phyloP scores from a whole-genome alignment of 1,140 invertebrate species.

The Zelostemma sp. region DNA sequence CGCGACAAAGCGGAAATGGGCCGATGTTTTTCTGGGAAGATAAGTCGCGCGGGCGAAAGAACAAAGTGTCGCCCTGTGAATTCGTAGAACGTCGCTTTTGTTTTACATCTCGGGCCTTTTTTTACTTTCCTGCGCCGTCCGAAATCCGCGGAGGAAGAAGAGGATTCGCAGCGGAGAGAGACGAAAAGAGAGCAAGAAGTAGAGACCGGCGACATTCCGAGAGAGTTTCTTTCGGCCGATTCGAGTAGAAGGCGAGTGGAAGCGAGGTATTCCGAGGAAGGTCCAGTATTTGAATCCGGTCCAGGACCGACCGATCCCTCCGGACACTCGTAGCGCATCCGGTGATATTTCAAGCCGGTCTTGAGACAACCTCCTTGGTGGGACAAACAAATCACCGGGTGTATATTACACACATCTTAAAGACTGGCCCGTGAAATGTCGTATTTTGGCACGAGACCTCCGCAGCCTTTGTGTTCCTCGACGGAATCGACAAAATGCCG shows the following conservation, averaged over 20 bases:
- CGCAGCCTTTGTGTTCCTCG: slow-evolving; percentile 30
- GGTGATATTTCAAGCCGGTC: slow-evolving; percentile 54
- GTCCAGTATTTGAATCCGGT: slow-evolving; percentile 51
- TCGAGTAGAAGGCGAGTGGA: slow-evolving; percentile 45
- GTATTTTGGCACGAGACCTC: slow-evolving; percentile 60
- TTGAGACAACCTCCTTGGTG: slow-evolving; percentile 45
- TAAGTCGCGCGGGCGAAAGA: background rate
- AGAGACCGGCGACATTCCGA: slow-evolving; percentile 50
- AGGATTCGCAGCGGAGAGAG: slow-evolving; percentile 36
- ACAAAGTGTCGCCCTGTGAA: background rate
- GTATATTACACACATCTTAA: slow-evolving; percentile 62
- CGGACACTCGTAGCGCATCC: slow-evolving; percentile 53
- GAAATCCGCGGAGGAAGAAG: slow-evolving; percentile 45
- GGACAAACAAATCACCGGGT: slow-evolving; percentile 59
- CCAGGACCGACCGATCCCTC: slow-evolving; percentile 45
- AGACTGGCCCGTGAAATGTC: slow-evolving; percentile 55
- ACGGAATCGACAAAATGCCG: slow-evolving; percentile 28
- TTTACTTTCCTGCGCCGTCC: slow-evolving; percentile 35
- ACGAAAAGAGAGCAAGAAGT: slow-evolving; percentile 17
- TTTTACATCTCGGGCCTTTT: slow-evolving; percentile 29
- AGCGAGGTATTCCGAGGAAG: slow-evolving; percentile 36
- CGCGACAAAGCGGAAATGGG: background rate
- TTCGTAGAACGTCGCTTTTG: slow-evolving; percentile 33
- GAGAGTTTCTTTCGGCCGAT: slow-evolving; percentile 51
- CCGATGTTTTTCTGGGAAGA: background rate